Percentiles rank a stretch among this genome's conserved stretches.
These are phyloP conservation scores for Aldrovandia affinis DNA, from an alignment of 2,797 vertebrate species.

Conservation along the genomic window DNA sequence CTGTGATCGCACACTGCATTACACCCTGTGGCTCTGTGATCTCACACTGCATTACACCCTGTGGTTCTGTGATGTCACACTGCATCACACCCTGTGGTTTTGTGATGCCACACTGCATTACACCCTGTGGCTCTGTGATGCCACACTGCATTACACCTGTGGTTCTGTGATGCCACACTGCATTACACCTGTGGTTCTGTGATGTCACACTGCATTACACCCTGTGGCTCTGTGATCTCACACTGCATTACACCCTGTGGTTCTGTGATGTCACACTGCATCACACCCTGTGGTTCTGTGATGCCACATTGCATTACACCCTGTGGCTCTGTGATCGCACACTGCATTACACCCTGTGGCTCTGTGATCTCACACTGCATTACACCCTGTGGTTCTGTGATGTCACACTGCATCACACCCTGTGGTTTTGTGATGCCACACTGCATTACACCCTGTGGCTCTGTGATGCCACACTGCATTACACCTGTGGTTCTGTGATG, in stretches of 20 bases:
- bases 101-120: constrained; percentile 49
- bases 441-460: constrained; percentile 50
- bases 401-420: background rate
- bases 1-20: background rate
- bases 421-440: background rate
- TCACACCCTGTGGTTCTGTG: constrained; percentile 51
- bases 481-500: background rate
- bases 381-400: background rate
- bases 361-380: too few species aligned
- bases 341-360: too few species aligned
- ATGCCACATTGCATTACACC: background rate
- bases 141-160: background rate
- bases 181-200: too few species aligned
- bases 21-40: too few species aligned
- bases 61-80: background rate
- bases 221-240: background rate
- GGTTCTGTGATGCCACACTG: background rate
- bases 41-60: background rate
- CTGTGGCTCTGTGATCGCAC: background rate
- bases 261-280: constrained; percentile 46
- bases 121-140: background rate
- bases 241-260: background rate
- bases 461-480: background rate
- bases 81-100: background rate
- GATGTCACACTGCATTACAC: too few species aligned